Conservation (phyloP, 2,113 vertebrate genomes). For the Neodon shergylaensis region DNA sequence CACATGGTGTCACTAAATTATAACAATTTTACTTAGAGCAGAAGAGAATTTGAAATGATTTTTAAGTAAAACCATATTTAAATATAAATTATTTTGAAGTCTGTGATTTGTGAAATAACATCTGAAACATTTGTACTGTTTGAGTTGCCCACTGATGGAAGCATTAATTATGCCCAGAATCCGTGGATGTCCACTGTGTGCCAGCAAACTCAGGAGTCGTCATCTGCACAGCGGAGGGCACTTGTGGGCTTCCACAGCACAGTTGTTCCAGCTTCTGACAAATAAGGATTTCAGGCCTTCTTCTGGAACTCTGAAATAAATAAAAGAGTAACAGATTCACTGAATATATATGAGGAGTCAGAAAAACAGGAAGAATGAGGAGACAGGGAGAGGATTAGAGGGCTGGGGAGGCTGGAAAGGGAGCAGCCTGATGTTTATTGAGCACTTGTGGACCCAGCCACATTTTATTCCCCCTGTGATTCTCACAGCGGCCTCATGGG, state of each 20-base stretch:
- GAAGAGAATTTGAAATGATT: conserved; percentile 62
- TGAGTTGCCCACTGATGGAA: conserved; percentile 59
- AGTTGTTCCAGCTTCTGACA: not conserved
- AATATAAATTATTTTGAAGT: conserved; percentile 69
- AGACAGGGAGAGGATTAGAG: not conserved
- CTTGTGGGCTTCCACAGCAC: not conserved
- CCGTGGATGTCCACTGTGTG: not conserved
- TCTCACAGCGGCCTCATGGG: not conserved
- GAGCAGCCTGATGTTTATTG: not conserved
- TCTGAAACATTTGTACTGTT: conserved; percentile 61
- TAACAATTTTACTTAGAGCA: conserved; percentile 65
- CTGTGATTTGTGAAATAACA: conserved; percentile 72
- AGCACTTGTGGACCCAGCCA: not conserved
- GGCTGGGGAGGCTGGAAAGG: not conserved
- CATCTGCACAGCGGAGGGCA: not conserved
- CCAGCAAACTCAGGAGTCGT: not conserved
- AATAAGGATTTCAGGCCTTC: conserved; percentile 16
- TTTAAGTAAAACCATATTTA: conserved; percentile 68
- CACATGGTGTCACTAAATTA: conserved; percentile 86
- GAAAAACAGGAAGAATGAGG: not conserved
- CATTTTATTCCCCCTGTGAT: not conserved
- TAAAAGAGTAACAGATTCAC: conserved; percentile 34
- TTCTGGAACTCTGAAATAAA: conserved; percentile 66
- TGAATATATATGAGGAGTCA: conserved; percentile 57
- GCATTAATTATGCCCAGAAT: conserved; percentile 59